phyloP scores from a whole-genome alignment of 2,113 vertebrate species.

The Myocastor coypus region DNA sequence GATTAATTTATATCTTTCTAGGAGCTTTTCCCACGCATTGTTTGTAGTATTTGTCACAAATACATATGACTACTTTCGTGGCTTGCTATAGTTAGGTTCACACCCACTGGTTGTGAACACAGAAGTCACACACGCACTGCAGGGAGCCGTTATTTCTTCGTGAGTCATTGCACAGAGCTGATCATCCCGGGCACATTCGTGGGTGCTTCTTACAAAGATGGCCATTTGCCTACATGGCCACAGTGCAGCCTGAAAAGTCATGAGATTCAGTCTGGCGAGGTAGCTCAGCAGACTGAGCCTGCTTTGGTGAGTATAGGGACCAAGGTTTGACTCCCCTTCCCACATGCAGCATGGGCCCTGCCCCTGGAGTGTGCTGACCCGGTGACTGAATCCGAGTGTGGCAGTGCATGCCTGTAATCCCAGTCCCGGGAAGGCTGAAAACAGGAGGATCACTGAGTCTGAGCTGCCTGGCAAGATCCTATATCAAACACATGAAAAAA shows the following conservation, averaged over 20 bases:
- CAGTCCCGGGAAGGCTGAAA: too few species aligned
- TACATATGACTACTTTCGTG: neutral
- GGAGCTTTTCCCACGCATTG: neutral
- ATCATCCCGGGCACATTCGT: neutral
- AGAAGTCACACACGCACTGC: neutral
- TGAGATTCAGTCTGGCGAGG: neutral
- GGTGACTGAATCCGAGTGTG: too few species aligned
- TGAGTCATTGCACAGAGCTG: neutral
- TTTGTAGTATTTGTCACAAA: neutral
- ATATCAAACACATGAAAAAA: too few species aligned
- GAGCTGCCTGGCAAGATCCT: too few species aligned
- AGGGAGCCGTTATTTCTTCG: neutral
- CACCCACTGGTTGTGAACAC: neutral
- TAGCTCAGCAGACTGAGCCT: too few species aligned
- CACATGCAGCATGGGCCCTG: too few species aligned
- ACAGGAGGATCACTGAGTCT: too few species aligned
- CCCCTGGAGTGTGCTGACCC: too few species aligned
- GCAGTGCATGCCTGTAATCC: too few species aligned
- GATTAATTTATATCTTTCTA: neutral
- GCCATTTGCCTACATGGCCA: neutral
- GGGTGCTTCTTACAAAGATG: neutral
- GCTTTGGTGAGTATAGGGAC: too few species aligned
- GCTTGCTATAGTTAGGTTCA: neutral
- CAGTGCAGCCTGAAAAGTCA: neutral
- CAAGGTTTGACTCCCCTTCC: too few species aligned